A percentile compares a stretch with the other conserved stretches of the same genome.
These are phyloP conservation scores for Tenthredo notha DNA, from an alignment of 2,888 invertebrate species.

Conservation along the genomic window DNA sequence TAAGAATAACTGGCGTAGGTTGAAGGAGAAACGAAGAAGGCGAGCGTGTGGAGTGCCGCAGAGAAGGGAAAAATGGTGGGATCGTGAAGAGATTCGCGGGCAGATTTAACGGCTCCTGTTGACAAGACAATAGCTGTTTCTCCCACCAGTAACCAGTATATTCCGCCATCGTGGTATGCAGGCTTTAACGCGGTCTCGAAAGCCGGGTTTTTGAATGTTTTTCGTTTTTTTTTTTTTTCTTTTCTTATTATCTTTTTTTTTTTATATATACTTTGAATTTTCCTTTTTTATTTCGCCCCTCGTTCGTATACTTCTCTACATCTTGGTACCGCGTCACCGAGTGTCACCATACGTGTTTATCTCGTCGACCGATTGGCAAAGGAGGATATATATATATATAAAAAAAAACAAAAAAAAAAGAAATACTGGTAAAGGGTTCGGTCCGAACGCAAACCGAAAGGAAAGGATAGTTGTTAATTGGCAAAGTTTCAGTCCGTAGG, in stretches of 20 bases:
- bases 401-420: neutral
- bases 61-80: constrained; percentile 60
- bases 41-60: constrained; percentile 55
- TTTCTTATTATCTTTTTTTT: neutral
- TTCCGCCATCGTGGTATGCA: constrained; percentile 71
- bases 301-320: neutral
- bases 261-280: constrained; percentile 4
- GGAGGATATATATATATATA: too few species aligned
- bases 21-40: constrained; percentile 62
- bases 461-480: constrained; percentile 72
- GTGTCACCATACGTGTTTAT: constrained; percentile 47
- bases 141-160: constrained; percentile 72
- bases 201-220: constrained; percentile 56
- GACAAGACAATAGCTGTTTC: constrained; percentile 77
- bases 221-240: neutral
- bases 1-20: constrained; percentile 31
- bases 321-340: constrained; percentile 24
- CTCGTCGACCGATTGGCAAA: constrained; percentile 17
- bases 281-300: constrained; percentile 1
- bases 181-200: constrained; percentile 57
- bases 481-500: constrained; percentile 66
- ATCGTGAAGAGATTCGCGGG: constrained; percentile 75
- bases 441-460: neutral
- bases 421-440: neutral
- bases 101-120: constrained; percentile 75